Evolutionary conservation across 2,888 invertebrate genomes (phyloP).

Genomic region (Isoperla grammatica): DNA sequence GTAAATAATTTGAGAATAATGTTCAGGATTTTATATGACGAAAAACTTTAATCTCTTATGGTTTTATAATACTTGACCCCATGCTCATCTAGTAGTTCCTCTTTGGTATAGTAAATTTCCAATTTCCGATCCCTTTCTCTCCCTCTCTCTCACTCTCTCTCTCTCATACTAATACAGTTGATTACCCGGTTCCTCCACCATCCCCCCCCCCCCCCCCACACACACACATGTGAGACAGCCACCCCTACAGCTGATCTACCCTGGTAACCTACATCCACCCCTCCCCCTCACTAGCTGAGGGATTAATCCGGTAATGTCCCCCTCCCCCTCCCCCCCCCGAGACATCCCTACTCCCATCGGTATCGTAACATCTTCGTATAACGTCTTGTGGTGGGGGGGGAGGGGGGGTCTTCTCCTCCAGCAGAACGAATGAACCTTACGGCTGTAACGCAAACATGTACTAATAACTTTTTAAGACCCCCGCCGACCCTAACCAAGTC

Average conservation of each 20-base stretch:
- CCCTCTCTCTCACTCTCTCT: not conserved
- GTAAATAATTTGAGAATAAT: too few species aligned
- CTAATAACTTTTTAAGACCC: slow-evolving; percentile 28
- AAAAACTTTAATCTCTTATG: too few species aligned
- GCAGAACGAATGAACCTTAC: slow-evolving; percentile 1
- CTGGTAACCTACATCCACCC: slow-evolving; percentile 8
- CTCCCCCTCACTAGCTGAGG: not conserved
- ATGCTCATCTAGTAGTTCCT: too few species aligned
- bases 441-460: slow-evolving; percentile 2
- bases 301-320: slow-evolving; percentile 16
- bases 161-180: too few species aligned
- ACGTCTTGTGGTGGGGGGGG: not conserved
- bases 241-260: not conserved
- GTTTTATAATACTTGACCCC: too few species aligned
- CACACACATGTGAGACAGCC: not conserved
- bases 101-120: too few species aligned
- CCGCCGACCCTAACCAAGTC: slow-evolving; percentile 14
- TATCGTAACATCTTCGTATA: not conserved
- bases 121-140: not conserved
- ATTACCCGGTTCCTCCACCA: too few species aligned
- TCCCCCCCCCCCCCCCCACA: too few species aligned
- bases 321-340: not conserved
- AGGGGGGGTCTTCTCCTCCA: too few species aligned
- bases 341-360: not conserved
- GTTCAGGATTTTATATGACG: too few species aligned